These are phyloP conservation scores for Orchestia grillus DNA, from an alignment of 1,140 invertebrate species.

Conservation along the genomic window DNA sequence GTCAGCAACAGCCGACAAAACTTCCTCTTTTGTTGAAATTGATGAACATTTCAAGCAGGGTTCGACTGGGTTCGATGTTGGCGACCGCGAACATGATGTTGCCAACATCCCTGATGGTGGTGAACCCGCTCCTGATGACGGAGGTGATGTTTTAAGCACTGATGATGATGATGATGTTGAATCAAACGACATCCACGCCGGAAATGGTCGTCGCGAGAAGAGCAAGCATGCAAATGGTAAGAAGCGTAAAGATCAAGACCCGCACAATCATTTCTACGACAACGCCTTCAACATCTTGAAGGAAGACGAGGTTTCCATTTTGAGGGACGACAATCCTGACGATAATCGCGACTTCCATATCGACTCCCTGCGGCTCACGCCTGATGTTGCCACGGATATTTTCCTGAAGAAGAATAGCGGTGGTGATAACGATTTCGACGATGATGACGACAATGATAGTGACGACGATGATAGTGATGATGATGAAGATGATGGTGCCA, in stretches of 20 bases:
- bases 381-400: background rate
- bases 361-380: background rate
- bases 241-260: background rate
- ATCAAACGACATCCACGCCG: background rate
- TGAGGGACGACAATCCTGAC: conserved; percentile 14
- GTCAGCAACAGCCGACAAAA: background rate
- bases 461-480: background rate
- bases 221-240: background rate
- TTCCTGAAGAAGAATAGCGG: background rate
- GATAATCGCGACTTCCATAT: conserved; percentile 8
- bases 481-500: background rate
- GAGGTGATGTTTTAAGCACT: background rate
- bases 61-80: background rate
- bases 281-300: conserved; percentile 31
- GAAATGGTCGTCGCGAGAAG: background rate
- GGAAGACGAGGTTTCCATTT: conserved; percentile 25
- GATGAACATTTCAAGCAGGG: background rate
- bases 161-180: background rate
- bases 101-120: background rate
- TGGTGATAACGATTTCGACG: background rate
- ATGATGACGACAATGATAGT: background rate
- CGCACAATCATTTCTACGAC: conserved; percentile 46
- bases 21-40: background rate
- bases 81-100: background rate
- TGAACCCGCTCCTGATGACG: background rate